Evolutionary conservation across 2,888 invertebrate genomes (phyloP), one percentile per base, ranked within the genome.

Genomic region (Melanostoma mellinum): DNA sequence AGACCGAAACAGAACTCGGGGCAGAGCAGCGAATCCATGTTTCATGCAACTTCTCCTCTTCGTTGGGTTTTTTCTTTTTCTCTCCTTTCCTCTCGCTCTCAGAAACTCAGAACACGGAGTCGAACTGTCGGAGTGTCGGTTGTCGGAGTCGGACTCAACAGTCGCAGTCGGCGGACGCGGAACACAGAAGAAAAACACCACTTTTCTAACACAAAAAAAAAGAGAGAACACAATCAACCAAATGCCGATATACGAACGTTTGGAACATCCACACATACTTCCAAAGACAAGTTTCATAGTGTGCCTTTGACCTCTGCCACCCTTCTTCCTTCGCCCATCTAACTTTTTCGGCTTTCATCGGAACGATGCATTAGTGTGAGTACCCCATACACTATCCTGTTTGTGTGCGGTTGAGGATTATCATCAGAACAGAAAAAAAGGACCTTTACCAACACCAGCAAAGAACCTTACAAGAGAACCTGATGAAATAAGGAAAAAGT

Each of bases 261-360:
- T 46, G 5, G 36, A 61, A 65, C 53, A 65, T n/a, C 53, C 53
- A 42, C 38, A 55, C 44, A 35, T 38, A 36, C 8, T 38, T 10
- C 33, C 46, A 46, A 32, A 20, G 2, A 9, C 42, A 32, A 65
- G 48, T 67, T 46, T 56, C 50, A 50, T 72, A 63, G 60, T 55
- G 56, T 79, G 78, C 53, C 69, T 84, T 84, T 84, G 79, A 84
- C 79, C 61, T 48, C 84, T 84, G 65, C 69, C 78, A 84, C 78
- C 74, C 84, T 84, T 61, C 48, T 35, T 38, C 65, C 40, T 42
- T 40, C 38, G 36, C 4, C 6, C 42, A 10, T 48, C 30, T 35
- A 36, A 10, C 60, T 44, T 30, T 30, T 44, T 42, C 40, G 20
- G 20, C 35, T 48, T 5, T 4, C 4, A 10, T 46, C n/a, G 35